Percentiles rank a stretch among this genome's conserved stretches.
Evolutionary conservation across 2,888 invertebrate species (phyloP).

Genomic region (Eupithecia subfuscata): DNA sequence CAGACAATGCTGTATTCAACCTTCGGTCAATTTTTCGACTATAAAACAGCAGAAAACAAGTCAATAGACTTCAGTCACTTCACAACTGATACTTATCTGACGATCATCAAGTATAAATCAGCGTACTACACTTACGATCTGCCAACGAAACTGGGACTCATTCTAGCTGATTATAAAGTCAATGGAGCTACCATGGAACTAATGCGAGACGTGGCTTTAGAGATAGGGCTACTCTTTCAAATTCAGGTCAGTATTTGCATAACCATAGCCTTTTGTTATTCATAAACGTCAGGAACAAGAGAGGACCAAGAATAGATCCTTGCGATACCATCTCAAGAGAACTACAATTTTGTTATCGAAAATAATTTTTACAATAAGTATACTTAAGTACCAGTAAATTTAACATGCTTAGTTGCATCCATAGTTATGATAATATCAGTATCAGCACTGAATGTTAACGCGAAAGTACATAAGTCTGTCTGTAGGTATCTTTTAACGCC

Average conservation of each 20-base stretch:
- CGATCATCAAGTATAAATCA: slow-evolving; percentile 94
- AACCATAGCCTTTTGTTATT: neutral
- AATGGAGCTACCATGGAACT: slow-evolving; percentile 88
- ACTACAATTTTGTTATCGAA: neutral
- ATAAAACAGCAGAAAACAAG: slow-evolving; percentile 80
- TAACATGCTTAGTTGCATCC: too few species aligned
- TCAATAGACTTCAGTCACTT: slow-evolving; percentile 74
- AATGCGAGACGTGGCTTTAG: slow-evolving; percentile 89
- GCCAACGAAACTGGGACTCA: slow-evolving; percentile 92
- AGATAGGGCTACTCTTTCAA: slow-evolving; percentile 96
- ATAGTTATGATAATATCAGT: too few species aligned
- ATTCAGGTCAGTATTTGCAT: slow-evolving; percentile 86
- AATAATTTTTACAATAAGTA: neutral
- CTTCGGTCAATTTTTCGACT: slow-evolving; percentile 91
- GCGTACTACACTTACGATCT: slow-evolving; percentile 94
- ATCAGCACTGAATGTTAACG: too few species aligned
- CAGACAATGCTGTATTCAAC: slow-evolving; percentile 84
- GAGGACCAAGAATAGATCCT: slow-evolving; percentile 9
- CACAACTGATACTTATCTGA: slow-evolving; percentile 91
- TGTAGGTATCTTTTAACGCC: too few species aligned
- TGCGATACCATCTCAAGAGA: slow-evolving; percentile 3
- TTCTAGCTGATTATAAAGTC: slow-evolving; percentile 86
- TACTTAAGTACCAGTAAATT: neutral
- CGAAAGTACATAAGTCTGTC: too few species aligned
- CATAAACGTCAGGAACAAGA: neutral